Evolutionary conservation across 2,888 invertebrate species (phyloP).

Genomic region (Caenorhabditis sinica): DNA sequence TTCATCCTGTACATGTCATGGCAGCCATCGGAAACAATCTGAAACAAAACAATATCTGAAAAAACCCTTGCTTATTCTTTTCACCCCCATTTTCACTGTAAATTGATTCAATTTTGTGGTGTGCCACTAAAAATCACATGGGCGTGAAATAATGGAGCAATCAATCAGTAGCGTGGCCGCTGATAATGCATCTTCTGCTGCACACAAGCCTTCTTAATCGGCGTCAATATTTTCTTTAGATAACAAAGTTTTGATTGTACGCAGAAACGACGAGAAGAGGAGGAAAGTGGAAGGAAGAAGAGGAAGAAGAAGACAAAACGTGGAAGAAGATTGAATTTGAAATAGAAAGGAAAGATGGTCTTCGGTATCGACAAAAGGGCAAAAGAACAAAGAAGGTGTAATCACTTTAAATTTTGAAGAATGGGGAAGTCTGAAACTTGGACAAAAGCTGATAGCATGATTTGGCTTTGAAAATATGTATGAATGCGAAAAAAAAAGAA

Average conservation of each 20-base stretch:
- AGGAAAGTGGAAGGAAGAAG: neutral
- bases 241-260: conserved; percentile 54
- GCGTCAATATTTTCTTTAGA: conserved; percentile 63
- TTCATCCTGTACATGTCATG: conserved; percentile 59
- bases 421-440: neutral
- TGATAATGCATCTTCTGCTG: conserved; percentile 49
- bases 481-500: too few species aligned
- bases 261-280: conserved; percentile 3
- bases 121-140: conserved; percentile 34
- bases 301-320: conserved; percentile 6
- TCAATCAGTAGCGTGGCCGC: conserved; percentile 56
- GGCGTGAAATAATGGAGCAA: conserved; percentile 62
- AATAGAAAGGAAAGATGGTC: neutral
- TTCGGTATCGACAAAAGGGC: neutral
- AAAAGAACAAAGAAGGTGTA: neutral
- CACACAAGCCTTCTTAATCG: conserved; percentile 50
- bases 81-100: neutral
- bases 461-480: too few species aligned
- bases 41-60: conserved; percentile 46
- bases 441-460: too few species aligned
- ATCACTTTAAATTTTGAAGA: neutral
- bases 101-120: conserved; percentile 17
- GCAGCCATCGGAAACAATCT: conserved; percentile 32
- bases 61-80: neutral
- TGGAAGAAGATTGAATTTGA: conserved; percentile 8